These are phyloP conservation scores for Harpagus bidentatus DNA, from an alignment of 2,113 vertebrate genomes.

Conservation along the genomic window DNA sequence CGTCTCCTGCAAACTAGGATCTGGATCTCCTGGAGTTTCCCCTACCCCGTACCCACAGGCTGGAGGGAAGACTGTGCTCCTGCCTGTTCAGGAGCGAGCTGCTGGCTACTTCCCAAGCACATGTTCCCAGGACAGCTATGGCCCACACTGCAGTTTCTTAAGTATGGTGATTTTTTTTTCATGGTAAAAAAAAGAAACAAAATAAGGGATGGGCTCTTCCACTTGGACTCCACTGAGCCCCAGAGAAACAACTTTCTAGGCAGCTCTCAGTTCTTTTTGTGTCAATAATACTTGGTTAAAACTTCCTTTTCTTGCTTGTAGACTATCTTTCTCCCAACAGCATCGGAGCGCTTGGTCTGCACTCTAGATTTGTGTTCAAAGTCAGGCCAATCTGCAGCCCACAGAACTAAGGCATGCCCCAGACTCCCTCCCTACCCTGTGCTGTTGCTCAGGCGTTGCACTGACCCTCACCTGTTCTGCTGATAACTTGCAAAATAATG, in stretches of 20 bases:
- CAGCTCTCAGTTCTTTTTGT: not conserved
- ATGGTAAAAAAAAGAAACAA: not conserved
- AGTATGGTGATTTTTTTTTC: not conserved
- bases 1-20: not conserved
- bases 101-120: rapidly evolving
- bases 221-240: not conserved
- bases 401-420: not conserved
- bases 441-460: no score
- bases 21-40: not conserved
- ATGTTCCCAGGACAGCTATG: rapidly evolving
- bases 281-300: not conserved
- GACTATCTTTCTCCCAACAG: not conserved
- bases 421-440: no score
- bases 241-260: not conserved
- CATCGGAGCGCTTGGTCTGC: rapidly evolving
- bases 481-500: not conserved
- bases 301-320: not conserved
- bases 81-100: not conserved
- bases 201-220: not conserved
- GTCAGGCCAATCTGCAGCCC: not conserved
- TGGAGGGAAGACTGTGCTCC: not conserved
- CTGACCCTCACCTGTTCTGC: not conserved
- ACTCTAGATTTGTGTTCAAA: not conserved
- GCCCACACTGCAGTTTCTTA: not conserved
- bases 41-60: rapidly evolving